Evolutionary conservation across 1,140 invertebrate genomes (phyloP), one percentile per base, ranked within the genome.

Genomic region (Drosophila obscura): DNA sequence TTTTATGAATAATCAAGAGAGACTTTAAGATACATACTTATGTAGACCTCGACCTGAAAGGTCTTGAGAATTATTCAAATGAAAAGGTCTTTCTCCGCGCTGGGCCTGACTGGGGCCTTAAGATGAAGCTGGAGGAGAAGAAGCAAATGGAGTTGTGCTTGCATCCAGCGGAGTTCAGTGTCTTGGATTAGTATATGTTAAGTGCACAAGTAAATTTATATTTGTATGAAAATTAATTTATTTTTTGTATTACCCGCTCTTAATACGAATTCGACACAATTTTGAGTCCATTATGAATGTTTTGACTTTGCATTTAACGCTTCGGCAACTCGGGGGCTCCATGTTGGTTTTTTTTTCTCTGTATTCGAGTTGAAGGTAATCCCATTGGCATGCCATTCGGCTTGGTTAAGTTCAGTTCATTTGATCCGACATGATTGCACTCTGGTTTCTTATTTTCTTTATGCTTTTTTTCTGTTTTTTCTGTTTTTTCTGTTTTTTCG

Each of bases 381-480:
- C 62, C 62, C 62, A 16, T 57, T 44, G 28, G 44, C 31, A 53
- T 28, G 43, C 44, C 55, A 49, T 50, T 28, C 67, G 45, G 45
- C 52, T 31, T 31, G 39, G 39, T 71, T 65, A 66, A 71, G 45
- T 71, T 71, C 52, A 71, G 61, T 65, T 66, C 60, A 65, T 71
- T 71, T 71, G 46, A 57, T 66, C 61, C 61, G 41, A 65, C 46
- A 56, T 71, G 51, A 67, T 67, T 67, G 64, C 64, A 67, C 62
- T 59, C 48, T 59, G 55, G 24, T 39, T 71, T 60, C 13, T 4
- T 4, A 22, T 60, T 58, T 59, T 49, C 62, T 73, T 48, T 48
- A 9, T 28, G 9, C 43, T 46, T 48, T 61, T 13, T 62, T 19
- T 19, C 19, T 19, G 19, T 19, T 19, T 19, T 19, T 19, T 19